Evolutionary conservation across 2,113 vertebrate species (phyloP).

Genomic region (Martes martes): DNA sequence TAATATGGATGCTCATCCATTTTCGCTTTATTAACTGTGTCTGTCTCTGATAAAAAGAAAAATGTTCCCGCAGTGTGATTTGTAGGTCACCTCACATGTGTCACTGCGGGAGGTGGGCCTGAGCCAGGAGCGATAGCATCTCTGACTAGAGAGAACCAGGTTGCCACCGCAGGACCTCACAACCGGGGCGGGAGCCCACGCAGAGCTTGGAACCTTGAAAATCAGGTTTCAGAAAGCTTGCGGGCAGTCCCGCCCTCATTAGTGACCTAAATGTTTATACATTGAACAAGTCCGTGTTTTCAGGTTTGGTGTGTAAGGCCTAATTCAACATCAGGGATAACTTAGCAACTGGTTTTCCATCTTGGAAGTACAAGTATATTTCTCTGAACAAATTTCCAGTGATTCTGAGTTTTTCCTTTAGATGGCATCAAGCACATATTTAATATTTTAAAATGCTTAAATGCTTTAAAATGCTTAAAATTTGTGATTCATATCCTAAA

Average conservation of each 20-base stretch:
- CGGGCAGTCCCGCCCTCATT: neutral
- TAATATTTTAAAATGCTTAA: neutral
- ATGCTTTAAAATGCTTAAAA: neutral
- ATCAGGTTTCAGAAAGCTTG: neutral
- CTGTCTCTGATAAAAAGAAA: neutral
- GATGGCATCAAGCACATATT: neutral
- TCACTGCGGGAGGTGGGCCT: neutral
- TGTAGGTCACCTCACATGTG: neutral
- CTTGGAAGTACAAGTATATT: neutral
- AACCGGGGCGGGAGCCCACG: neutral
- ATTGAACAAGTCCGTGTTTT: neutral
- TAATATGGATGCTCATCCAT: neutral
- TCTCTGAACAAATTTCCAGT: neutral
- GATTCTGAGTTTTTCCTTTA: neutral
- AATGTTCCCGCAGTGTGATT: neutral
- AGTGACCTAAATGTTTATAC: neutral
- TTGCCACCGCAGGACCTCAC: neutral
- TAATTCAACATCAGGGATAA: neutral
- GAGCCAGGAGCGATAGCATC: neutral
- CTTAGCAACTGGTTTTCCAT: neutral
- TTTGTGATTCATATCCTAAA: neutral
- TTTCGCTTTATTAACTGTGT: neutral
- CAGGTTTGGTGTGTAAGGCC: neutral
- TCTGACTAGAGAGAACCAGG: neutral
- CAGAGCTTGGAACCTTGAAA: neutral